Percentiles rank a stretch among this genome's conserved stretches.
Evolutionary conservation across 2,888 invertebrate genomes (phyloP).

Genomic region (Deilephila porcellus): DNA sequence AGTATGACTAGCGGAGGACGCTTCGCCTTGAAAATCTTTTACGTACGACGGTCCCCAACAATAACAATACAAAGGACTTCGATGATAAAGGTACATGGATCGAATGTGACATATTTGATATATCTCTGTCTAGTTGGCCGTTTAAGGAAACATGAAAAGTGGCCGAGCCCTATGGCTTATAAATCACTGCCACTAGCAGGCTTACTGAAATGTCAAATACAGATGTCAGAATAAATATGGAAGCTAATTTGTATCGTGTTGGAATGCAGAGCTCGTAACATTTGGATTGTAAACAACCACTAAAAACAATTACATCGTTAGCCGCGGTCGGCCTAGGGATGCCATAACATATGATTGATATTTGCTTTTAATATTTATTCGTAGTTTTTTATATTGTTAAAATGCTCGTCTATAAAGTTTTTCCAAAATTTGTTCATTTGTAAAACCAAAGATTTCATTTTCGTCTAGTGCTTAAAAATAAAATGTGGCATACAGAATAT

Average conservation of each 20-base stretch:
- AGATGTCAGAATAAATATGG: constrained; percentile 20
- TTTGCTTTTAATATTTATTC: background rate
- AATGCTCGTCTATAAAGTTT: background rate
- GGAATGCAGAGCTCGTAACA: constrained; percentile 5
- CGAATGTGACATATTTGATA: background rate
- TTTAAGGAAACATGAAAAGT: constrained; percentile 31
- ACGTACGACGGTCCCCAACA: background rate
- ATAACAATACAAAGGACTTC: constrained; percentile 13
- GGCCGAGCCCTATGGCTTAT: constrained; percentile 26
- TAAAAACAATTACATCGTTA: constrained; percentile 5
- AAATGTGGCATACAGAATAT: background rate
- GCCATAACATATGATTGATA: background rate
- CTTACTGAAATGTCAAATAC: constrained; percentile 27
- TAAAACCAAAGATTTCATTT: background rate
- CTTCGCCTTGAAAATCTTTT: constrained; percentile 30
- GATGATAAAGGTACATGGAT: background rate
- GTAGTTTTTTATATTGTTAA: background rate
- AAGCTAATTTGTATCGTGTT: constrained; percentile 13
- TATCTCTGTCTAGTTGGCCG: constrained; percentile 22
- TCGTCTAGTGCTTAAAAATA: background rate
- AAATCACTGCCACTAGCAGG: constrained; percentile 27
- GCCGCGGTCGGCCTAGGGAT: background rate
- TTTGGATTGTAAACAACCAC: constrained; percentile 17
- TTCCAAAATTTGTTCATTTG: too few species aligned
- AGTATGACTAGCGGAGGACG: constrained; percentile 48